A percentile compares a stretch with the other conserved stretches of the same genome.
Evolutionary conservation across 1,140 invertebrate genomes (phyloP).

Genomic region (Drosophila parvula): DNA sequence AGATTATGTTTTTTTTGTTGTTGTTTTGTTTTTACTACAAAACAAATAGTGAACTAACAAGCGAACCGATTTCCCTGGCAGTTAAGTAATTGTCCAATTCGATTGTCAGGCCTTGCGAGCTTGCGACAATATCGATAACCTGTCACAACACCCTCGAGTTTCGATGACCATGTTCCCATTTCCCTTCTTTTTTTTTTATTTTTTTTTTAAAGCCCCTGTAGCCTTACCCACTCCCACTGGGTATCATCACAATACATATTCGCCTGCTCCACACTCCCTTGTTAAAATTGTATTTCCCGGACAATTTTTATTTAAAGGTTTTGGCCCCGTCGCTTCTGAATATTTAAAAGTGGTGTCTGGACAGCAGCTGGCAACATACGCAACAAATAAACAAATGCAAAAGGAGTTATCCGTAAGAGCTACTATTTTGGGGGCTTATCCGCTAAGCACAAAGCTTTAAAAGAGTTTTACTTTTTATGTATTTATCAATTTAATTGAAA

Average conservation of each 20-base stretch:
- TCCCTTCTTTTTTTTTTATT: background rate
- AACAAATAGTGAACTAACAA: conserved; percentile 2
- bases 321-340: conserved; percentile 7
- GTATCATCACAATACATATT: conserved; percentile 4
- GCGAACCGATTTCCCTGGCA: conserved; percentile 23
- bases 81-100: conserved; percentile 45
- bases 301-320: conserved; percentile 60
- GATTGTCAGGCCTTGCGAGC: conserved; percentile 31
- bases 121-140: conserved; percentile 49
- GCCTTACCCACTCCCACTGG: background rate
- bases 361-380: conserved; percentile 28
- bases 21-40: background rate
- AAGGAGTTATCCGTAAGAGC: conserved; percentile 1
- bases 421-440: conserved; percentile 11
- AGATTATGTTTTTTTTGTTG: too few species aligned
- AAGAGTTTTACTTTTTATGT: background rate
- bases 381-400: conserved; percentile 30
- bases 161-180: conserved; percentile 22
- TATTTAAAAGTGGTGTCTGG: conserved; percentile 31
- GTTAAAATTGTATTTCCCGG: conserved; percentile 55
- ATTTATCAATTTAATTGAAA: background rate
- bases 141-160: conserved; percentile 41
- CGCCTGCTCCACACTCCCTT: background rate
- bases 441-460: background rate
- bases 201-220: conserved; percentile 10